Evolutionary conservation across 2,888 invertebrate genomes (phyloP).

Genomic region (Dinocampus coccinellae): DNA sequence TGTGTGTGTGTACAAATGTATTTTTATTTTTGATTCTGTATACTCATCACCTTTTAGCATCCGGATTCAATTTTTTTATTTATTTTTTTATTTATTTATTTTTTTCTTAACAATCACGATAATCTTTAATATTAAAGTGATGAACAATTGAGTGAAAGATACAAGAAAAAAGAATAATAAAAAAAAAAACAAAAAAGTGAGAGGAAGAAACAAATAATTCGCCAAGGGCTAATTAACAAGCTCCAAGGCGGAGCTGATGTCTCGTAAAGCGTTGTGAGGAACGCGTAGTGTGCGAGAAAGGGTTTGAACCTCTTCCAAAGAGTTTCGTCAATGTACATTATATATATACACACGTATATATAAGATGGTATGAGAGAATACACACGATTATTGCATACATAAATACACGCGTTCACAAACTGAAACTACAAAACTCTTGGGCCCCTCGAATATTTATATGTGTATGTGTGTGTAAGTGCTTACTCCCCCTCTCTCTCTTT

Average conservation of each 20-base stretch:
- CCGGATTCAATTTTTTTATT: no score
- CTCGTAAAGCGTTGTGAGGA: constrained; percentile 40
- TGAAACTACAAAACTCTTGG: neutral
- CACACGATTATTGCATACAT: neutral
- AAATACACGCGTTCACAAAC: neutral
- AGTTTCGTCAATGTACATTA: constrained; percentile 21
- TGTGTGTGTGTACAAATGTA: no score
- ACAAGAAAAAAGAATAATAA: neutral
- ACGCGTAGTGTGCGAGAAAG: constrained; percentile 17
- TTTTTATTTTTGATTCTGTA: no score
- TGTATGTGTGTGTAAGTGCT: neutral
- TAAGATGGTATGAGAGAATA: neutral
- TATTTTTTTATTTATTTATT: neutral
- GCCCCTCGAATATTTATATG: neutral
- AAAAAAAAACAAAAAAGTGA: no score
- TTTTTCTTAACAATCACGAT: neutral
- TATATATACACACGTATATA: neutral
- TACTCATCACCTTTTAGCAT: no score
- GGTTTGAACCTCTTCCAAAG: constrained; percentile 12
- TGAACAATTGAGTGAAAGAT: neutral
- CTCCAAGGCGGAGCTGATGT: constrained; percentile 34
- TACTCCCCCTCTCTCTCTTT: no score
- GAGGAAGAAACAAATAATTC: constrained; percentile 5
- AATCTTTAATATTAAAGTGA: neutral
- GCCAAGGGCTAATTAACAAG: constrained; percentile 38